Base-by-base conservation (phyloP, 2,113 vertebrate genomes). In the Diglossa brunneiventris region DNA sequence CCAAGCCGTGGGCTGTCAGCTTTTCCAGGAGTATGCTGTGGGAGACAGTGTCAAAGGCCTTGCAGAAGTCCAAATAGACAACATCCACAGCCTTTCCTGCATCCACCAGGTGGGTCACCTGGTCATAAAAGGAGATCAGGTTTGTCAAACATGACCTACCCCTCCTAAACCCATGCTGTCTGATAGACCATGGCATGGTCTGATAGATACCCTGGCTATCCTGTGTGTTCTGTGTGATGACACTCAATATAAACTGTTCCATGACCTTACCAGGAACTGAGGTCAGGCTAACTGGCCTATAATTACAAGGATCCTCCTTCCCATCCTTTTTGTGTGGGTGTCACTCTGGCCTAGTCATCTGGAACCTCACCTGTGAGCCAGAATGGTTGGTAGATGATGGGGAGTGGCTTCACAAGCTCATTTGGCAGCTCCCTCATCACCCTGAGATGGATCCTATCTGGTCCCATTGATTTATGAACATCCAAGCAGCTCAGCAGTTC, bases 331-430 rank as follows among this genome's bases (percentile, higher is more conserved):
- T 44, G 10, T 56, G 8, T 72, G 50, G 16, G 15, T 1, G 2
- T 72, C 69, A 26, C 22, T 19, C 5, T 55, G 50, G 22, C 37
- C 39, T 52, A 74, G 31, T n/a, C 31, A 44, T n/a, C 39, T 9
- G 52, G 52, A 44, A 28, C 39, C 13, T 56, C 31, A 9, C 31
- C 70, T n/a, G 31, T 44, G 52, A 56, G 13, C 39, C 52, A 56
- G 24, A 3, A 56, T 24, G n/a, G 23, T 7, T 74, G 31, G 24
- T 44, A 55, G 15, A 44, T n/a, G 39, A 16, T 44, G 52, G 52
- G 12, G 31, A n/a, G 31, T 0, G 1, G 18, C 24, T 56, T 56
- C 1, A 0, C 52, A 44, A 42, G 5, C 37, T 55, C 39, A 73
- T 56, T 9, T 55, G 22, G 4, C 52, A 55, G 16, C 28, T n/a